Conservation (phyloP, 2,888 invertebrate genomes). For the Agrochola lota region DNA sequence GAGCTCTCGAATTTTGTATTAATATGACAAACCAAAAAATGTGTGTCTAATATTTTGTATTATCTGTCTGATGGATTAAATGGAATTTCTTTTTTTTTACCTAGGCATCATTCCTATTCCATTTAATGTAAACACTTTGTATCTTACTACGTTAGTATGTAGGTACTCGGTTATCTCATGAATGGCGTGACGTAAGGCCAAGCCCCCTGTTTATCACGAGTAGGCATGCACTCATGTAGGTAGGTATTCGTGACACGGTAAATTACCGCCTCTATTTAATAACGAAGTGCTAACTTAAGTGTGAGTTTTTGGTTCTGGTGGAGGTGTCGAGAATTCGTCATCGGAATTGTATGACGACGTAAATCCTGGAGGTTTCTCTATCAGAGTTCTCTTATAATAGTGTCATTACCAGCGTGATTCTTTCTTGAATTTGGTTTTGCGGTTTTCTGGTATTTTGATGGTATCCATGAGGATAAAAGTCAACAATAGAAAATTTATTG, state of each 20-base stretch:
- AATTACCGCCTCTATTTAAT: conserved; percentile 25
- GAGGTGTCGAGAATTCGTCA: background rate
- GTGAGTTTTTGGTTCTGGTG: background rate
- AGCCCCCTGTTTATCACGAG: conserved; percentile 58
- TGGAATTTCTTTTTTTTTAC: no score
- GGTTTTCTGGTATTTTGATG: background rate
- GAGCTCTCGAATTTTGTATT: no score
- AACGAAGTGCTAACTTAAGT: conserved; percentile 11
- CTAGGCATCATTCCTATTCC: background rate
- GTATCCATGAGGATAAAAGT: background rate
- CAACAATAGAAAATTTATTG: no score
- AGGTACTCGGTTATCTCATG: conserved; percentile 47
- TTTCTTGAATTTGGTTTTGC: background rate
- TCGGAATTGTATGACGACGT: background rate
- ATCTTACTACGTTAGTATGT: conserved; percentile 15
- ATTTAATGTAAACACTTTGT: conserved; percentile 16
- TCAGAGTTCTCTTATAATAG: background rate
- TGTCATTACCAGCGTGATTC: background rate
- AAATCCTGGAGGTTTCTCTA: background rate
- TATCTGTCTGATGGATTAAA: no score
- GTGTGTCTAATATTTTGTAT: no score
- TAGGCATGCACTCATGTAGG: background rate
- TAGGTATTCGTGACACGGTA: conserved; percentile 10
- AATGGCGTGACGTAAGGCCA: conserved; percentile 63
- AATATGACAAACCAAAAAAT: no score